phyloP scores from a whole-genome alignment of 2,888 invertebrate species.

The Odontomyia ornata region DNA sequence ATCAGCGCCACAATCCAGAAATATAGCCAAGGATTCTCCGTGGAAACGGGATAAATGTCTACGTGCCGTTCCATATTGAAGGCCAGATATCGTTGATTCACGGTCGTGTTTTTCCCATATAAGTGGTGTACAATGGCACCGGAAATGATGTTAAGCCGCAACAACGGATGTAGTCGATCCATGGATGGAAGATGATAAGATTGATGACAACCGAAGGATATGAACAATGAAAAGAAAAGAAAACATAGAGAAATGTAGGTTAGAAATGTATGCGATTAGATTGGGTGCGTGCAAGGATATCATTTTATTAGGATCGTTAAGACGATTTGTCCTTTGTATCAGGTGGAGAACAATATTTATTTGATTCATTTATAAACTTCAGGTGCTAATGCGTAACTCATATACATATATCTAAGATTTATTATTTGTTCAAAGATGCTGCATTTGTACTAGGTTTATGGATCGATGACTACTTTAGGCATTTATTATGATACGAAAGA shows the following conservation, averaged over 20 bases:
- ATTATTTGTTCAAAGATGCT: too few species aligned
- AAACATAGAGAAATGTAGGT: conserved; percentile 21
- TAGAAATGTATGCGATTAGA: conserved; percentile 24
- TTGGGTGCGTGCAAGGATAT: not conserved
- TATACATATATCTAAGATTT: too few species aligned
- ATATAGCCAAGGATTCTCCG: conserved; percentile 73
- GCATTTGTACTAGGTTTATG: too few species aligned
- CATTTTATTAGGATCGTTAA: conserved; percentile 30
- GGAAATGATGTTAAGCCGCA: conserved; percentile 12
- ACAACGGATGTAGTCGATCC: conserved; percentile 22
- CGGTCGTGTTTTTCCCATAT: not conserved
- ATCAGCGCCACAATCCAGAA: conserved; percentile 76
- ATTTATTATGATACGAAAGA: too few species aligned
- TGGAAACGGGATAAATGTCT: conserved; percentile 59
- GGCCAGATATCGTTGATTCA: not conserved
- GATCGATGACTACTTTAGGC: too few species aligned
- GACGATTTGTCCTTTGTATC: conserved; percentile 8
- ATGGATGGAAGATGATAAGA: conserved; percentile 24
- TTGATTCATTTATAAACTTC: not conserved
- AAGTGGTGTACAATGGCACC: not conserved
- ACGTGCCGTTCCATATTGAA: conserved; percentile 11
- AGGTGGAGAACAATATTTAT: not conserved
- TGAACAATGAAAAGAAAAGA: conserved; percentile 15
- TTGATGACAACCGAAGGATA: conserved; percentile 22
- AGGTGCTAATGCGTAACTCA: not conserved